Conservation (phyloP, 1,140 invertebrate genomes). For the Ditylenchus dipsaci region DNA sequence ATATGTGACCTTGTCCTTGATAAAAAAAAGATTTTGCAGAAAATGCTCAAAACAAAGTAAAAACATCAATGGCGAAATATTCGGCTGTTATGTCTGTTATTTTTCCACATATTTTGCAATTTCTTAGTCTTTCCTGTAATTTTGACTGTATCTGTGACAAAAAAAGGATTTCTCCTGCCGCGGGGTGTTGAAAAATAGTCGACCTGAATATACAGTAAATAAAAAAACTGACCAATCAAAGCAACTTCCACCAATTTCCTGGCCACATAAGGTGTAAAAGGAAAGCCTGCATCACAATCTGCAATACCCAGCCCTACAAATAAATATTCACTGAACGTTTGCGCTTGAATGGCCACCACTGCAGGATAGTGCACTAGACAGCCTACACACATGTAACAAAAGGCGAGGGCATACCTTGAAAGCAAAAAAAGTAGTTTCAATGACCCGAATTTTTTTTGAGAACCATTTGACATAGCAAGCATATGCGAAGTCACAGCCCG, state of each 20-base stretch:
- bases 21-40: no score
- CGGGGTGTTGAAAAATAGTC: no score
- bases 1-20: no score
- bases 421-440: slow-evolving; percentile 7
- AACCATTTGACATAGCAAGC: slow-evolving; percentile 47
- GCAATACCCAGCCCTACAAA: slow-evolving; percentile 21
- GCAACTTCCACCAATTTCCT: slow-evolving; percentile 18
- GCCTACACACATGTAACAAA: slow-evolving; percentile 38
- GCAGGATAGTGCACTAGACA: slow-evolving; percentile 41
- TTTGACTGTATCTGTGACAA: no score
- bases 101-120: no score
- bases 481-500: slow-evolving; percentile 48
- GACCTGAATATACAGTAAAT: neutral
- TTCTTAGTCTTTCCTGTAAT: no score
- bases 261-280: neutral
- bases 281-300: neutral
- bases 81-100: no score
- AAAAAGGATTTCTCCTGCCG: no score
- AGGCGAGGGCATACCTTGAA: slow-evolving; percentile 25
- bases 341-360: slow-evolving; percentile 40
- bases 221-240: neutral
- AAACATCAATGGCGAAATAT: no score
- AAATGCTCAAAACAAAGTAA: no score
- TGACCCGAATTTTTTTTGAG: neutral
- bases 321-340: slow-evolving; percentile 45